Evolutionary conservation across 35 echinoderm and acorn worm genomes (phyloP).

Genomic region (Diadema setosum): DNA sequence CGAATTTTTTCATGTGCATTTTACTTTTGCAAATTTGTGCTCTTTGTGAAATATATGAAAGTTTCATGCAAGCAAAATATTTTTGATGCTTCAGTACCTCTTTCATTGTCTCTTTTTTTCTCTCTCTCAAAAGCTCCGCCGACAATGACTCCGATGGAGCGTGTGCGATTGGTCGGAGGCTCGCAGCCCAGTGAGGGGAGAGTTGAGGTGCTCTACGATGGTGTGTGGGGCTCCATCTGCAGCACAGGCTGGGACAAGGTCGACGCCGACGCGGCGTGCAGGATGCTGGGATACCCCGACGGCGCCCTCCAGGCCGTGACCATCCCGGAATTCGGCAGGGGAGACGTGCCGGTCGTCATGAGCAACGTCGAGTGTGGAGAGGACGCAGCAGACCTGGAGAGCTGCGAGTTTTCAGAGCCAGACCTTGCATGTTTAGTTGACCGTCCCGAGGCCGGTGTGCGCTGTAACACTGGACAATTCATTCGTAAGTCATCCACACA

Average conservation of each 20-base stretch:
- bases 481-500: not conserved
- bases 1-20: too few relatives aligned
- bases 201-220: slow-evolving; percentile 11
- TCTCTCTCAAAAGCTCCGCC: too few relatives aligned
- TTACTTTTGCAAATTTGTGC: too few relatives aligned
- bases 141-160: not conserved
- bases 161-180: not conserved
- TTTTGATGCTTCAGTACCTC: too few relatives aligned
- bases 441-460: not conserved
- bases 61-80: too few relatives aligned
- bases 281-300: slow-evolving; percentile 23
- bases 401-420: not conserved
- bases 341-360: not conserved
- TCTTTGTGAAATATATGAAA: too few relatives aligned
- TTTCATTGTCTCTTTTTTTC: too few relatives aligned
- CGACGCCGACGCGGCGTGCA: slow-evolving; percentile 24
- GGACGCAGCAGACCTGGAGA: not conserved
- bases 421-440: not conserved
- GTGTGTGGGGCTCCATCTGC: slow-evolving; percentile 26
- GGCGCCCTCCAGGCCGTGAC: not conserved
- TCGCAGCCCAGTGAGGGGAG: not conserved
- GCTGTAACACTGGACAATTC: not conserved
- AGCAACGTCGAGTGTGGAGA: not conserved
- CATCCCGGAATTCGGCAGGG: not conserved
- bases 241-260: slow-evolving; percentile 2